Evolutionary conservation across 1,140 invertebrate genomes (phyloP), one percentile per base, ranked within the genome.

Genomic region (Cherax quadricarinatus): DNA sequence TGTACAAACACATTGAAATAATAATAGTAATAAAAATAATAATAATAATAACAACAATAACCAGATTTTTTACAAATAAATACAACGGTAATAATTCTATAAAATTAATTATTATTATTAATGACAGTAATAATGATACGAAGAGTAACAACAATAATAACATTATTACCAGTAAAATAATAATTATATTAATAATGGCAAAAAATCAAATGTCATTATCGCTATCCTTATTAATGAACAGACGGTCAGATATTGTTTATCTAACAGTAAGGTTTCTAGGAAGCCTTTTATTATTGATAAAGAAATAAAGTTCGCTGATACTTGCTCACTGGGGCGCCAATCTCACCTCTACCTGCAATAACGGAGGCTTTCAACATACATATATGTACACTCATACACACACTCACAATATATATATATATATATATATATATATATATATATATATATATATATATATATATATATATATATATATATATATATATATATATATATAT

Each of bases 101-200:
- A 57, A 57, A 57, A 57, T 10, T 57, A 57, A 57, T 57, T 57
- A 57, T 10, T 57, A 60, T 60, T 30, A 60, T 24, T 57, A 62
- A 84, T 21, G 60, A 62, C n/a, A 87, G 41, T 49, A 49, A 87
- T 73, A 53, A 87, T 51, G 75, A 75, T 51, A 87, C 62, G 24
- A 73, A 18, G 48, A 86, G 10, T 73, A 86, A 49, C 4, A 21
- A 87, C 48, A n/a, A 49, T 51, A 75, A 78, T 73, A 87, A 78
- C 4, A 87, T n/a, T 1, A 12, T 18, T 10, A 78, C 5, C 5
- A 24, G n/a, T 41, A 70, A 0, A 14, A 70, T 3, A 7, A 86
- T 14, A 86, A 6, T 6, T 84, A 24, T n/a, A 66, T 30, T 70
- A 86, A 70, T 48, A 48, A 86, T 48, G 9, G 7, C 60, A 66